Base-by-base conservation (phyloP, 2,113 vertebrate genomes). In the Oreochromis niloticus region DNA sequence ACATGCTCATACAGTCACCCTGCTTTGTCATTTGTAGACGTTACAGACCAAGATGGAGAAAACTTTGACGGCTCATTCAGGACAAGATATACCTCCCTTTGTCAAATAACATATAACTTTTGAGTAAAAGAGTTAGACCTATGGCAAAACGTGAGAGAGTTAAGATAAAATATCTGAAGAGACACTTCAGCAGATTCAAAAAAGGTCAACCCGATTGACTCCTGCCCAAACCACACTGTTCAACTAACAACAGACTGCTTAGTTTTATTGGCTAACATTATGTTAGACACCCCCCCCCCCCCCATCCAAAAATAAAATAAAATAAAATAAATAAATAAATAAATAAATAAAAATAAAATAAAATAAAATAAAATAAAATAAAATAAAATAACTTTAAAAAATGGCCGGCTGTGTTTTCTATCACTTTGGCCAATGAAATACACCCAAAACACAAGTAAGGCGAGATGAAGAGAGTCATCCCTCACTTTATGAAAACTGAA, bases 271-370 rank as follows among this genome's bases (percentile, higher is more conserved):
- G 41, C 3, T 32, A 50, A 32, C 17, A 11, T 19, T 32, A 19
- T 50, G 27, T 75, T 24, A 19, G 8, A 34, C 22, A 24, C 22
- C 1, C 24, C n/a, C 19, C 19, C 32, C 1, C 2, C 4, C 3
- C 3, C n/a, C n/a, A n/a, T n/a, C n/a, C n/a, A n/a, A n/a, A n/a
- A n/a, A n/a, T n/a, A n/a, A n/a, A n/a, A n/a, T n/a, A n/a, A n/a
- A n/a, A n/a, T 3, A 27, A 43, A 13, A 43, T 4, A 46, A 46
- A 13, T 4, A 6, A 13, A 54, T 7, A 11, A 6, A 9, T 10
- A 57, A 46, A 46, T 16, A 4, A 55, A 54, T 1, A 4, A 0
- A 54, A 54, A 55, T 6, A 0, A 24, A 24, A 24, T 12, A 0
- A 55, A 55, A 55, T 55, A 1, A 61, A 61, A 61, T 19, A 4